phyloP scores from a whole-genome alignment of 37 sponge, comb jelly and placozoan species.

The Chondrosia reniformis region DNA sequence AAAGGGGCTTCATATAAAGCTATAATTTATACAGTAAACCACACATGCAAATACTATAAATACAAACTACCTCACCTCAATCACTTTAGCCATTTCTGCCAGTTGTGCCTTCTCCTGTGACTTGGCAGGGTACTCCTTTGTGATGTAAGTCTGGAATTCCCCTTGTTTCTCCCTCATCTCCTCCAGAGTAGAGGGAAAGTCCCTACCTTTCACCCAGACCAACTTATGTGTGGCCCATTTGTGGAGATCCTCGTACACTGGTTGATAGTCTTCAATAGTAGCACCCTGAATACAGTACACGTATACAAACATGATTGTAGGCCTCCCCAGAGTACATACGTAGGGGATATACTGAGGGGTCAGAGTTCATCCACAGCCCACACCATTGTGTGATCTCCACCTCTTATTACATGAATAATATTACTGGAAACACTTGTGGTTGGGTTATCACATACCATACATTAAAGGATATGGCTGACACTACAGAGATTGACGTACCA shows the following conservation, averaged over 20 bases:
- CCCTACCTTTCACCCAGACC: conserved; percentile 19
- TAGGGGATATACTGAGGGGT: no score
- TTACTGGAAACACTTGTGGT: no score
- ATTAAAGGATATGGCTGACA: no score
- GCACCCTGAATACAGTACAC: no score
- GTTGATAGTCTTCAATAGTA: conserved; percentile 44
- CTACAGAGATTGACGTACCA: conserved; percentile 18
- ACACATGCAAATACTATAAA: conserved; percentile 19
- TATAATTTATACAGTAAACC: no score
- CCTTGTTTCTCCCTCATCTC: conserved; percentile 36
- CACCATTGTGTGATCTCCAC: no score
- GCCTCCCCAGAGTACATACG: no score
- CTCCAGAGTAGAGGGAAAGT: conserved; percentile 30
- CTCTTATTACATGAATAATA: no score
- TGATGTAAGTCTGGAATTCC: conserved; percentile 35
- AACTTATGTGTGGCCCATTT: conserved; percentile 47
- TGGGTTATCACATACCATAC: no score
- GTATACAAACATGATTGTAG: no score
- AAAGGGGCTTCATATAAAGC: no score
- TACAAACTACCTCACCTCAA: conserved; percentile 18
- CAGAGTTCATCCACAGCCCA: no score
- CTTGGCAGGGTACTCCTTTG: conserved; percentile 49
- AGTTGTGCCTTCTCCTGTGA: conserved; percentile 41
- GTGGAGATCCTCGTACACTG: conserved; percentile 22
- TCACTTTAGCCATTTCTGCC: conserved; percentile 26